A percentile compares a stretch with the other conserved stretches of the same genome.
Conservation (phyloP, 2,888 invertebrate genomes). For the Ceriagrion tenellum region DNA sequence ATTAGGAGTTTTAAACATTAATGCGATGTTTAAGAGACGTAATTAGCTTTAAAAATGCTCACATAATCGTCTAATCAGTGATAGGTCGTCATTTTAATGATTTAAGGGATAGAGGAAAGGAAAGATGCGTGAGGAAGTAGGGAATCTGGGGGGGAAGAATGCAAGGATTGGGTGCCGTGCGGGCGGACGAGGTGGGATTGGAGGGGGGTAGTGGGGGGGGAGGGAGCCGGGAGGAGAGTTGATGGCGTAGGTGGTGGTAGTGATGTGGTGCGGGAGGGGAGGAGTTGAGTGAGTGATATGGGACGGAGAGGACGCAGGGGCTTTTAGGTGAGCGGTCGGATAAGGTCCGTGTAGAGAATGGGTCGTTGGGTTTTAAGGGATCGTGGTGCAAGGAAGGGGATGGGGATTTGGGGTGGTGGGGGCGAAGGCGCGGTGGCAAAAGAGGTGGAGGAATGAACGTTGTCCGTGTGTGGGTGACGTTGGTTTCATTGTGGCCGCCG, state of each 20-base stretch:
- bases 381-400: neutral
- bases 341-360: constrained; percentile 23
- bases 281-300: neutral
- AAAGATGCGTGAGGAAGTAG: neutral
- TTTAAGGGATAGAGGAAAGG: too few species aligned
- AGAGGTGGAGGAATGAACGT: neutral
- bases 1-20: too few species aligned
- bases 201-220: neutral
- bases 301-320: neutral
- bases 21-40: too few species aligned
- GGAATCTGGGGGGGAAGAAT: neutral
- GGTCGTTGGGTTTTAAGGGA: constrained; percentile 39
- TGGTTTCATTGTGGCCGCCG: neutral
- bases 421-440: neutral
- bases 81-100: too few species aligned
- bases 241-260: neutral
- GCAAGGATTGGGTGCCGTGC: neutral
- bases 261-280: neutral
- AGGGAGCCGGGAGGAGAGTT: neutral
- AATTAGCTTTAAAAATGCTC: too few species aligned
- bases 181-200: neutral
- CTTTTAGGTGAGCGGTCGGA: constrained; percentile 25
- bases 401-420: neutral
- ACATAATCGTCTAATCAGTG: too few species aligned
- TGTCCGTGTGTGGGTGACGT: neutral